Evolutionary conservation across 1,140 invertebrate species (phyloP).

Genomic region (Drosophila kepulauana): DNA sequence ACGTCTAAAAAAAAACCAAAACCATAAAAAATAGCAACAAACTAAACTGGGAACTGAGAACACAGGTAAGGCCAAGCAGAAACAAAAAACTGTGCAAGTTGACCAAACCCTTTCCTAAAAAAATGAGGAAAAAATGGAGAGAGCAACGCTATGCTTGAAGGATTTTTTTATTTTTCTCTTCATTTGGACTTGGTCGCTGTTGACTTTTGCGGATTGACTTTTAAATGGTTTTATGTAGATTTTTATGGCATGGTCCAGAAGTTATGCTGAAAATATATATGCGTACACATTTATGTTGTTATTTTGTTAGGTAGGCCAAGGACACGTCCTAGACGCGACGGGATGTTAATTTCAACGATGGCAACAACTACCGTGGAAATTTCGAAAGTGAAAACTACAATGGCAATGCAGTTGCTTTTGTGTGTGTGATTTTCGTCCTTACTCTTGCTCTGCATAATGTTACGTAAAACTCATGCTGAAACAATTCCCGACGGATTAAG

Average conservation of each 20-base stretch:
- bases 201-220: conserved; percentile 82
- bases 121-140: conserved; percentile 33
- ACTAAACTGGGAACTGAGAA: background rate
- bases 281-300: conserved; percentile 17
- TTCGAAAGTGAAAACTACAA: conserved; percentile 79
- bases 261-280: conserved; percentile 63
- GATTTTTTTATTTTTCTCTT: background rate
- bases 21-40: conserved; percentile 61
- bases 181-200: conserved; percentile 6
- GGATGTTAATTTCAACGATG: conserved; percentile 67
- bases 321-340: conserved; percentile 47
- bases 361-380: conserved; percentile 72
- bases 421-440: background rate
- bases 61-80: conserved; percentile 49
- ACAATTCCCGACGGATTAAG: conserved; percentile 46
- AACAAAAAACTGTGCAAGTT: conserved; percentile 1
- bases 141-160: background rate
- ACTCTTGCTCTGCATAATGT: conserved; percentile 78
- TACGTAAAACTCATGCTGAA: conserved; percentile 68
- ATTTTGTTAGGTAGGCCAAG: conserved; percentile 69
- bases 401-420: conserved; percentile 31
- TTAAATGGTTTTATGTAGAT: conserved; percentile 83
- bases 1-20: conserved; percentile 68
- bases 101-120: conserved; percentile 60
- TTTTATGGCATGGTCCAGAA: conserved; percentile 74